Evolutionary conservation across 2,797 vertebrate species (phyloP).

Genomic region (Halcyon leucocephala): DNA sequence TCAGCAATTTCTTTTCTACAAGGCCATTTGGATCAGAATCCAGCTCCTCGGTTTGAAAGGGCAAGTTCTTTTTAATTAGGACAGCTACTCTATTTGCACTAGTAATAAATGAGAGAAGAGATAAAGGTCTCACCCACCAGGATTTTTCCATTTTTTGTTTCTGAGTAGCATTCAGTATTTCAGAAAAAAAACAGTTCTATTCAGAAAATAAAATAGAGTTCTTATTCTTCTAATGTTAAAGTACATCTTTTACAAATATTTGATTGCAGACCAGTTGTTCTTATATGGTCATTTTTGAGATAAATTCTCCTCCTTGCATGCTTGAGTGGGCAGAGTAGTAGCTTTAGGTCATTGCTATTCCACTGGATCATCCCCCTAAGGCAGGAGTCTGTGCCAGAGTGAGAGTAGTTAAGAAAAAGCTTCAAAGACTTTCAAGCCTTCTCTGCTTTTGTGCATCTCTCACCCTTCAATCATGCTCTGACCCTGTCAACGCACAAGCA

Average conservation of each 20-base stretch:
- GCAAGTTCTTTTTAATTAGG: constrained; percentile 70
- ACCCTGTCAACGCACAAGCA: not conserved
- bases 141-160: not conserved
- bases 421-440: constrained; percentile 54
- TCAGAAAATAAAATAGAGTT: not conserved
- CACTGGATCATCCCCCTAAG: constrained; percentile 3
- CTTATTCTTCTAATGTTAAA: not conserved
- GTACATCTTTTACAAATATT: not conserved
- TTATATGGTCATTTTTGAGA: not conserved
- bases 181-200: not conserved
- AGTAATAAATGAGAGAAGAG: constrained; percentile 51
- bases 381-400: constrained; percentile 33
- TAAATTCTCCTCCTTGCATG: not conserved
- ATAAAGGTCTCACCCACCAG: not conserved
- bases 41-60: constrained; percentile 57
- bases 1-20: constrained; percentile 69
- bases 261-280: not conserved
- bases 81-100: constrained; percentile 56
- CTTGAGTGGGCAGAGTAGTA: constrained; percentile 10
- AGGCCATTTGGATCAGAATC: constrained; percentile 67
- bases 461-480: not conserved
- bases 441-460: constrained; percentile 33
- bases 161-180: not conserved
- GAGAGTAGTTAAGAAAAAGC: constrained; percentile 42
- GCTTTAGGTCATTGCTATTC: constrained; percentile 58